Evolutionary conservation across 2,797 vertebrate genomes (phyloP), one percentile per base, ranked within the genome.

Genomic region (Chloroceryle amazona): DNA sequence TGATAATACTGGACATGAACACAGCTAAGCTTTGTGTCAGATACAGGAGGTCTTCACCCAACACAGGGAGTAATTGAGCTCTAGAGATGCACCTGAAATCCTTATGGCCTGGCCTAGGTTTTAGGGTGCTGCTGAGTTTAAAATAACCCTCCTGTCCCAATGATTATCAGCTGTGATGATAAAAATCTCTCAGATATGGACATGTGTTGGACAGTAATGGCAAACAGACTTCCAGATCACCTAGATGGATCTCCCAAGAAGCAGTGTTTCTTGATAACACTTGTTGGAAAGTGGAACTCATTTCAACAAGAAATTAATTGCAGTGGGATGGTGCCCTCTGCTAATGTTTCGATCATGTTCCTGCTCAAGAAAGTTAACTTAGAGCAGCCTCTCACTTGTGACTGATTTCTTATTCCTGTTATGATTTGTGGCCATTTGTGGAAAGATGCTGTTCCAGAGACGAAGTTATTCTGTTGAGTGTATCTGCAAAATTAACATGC

Each of bases 241-340:
- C 10, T 57, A 9, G 37, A 17, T 78, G 16, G 33, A 0, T 61
- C 66, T 57, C 90, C 61, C 46, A 90, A n/a, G 61, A 33, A 78
- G 82, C 63, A 71, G 55, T 0, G 41, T 86, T 92, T 84, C 57
- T 67, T 68, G 68, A 73, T 90, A 19, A 19, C 54, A 37, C 25
- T 93, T 81, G 47, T 60, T 91, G 76, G 52, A 57, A 80, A 81
- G 47, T 9, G 14, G 19, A 0, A 0, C 37, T 76, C 5, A 8
- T 66, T 60, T 92, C 82, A 85, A n/a, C 33, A 78, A 55, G 58
- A 89, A 80, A 63, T 41, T n/a, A 90, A 67, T 67, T 87, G n/a
- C 23, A 58, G 60, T 33, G 37, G 25, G 11, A 44, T 76, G 39
- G 11, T 90, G 67, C 60, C 14, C 31, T 16, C 1, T 75, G 7